Conservation (phyloP, 2,888 invertebrate genomes). For the Troides helena region DNA sequence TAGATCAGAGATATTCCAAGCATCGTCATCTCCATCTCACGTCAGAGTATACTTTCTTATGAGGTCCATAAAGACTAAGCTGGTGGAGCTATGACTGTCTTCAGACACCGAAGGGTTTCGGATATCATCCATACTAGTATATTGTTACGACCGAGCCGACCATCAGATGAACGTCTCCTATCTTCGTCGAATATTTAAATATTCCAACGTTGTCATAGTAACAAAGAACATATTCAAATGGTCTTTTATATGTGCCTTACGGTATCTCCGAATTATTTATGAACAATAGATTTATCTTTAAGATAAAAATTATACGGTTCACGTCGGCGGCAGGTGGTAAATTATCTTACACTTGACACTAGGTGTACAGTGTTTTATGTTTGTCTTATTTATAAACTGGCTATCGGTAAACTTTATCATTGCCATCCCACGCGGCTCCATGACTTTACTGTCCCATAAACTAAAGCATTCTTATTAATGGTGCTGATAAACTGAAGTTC, state of each 20-base stretch:
- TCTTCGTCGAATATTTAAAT: background rate
- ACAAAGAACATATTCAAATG: background rate
- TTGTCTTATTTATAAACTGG: background rate
- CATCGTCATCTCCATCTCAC: no score
- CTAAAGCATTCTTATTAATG: background rate
- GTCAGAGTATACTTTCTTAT: no score
- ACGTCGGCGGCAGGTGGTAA: background rate
- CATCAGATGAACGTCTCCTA: no score
- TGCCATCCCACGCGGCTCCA: conserved; percentile 7
- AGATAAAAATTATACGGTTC: background rate
- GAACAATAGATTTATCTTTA: background rate
- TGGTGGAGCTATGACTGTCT: no score
- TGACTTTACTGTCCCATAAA: background rate
- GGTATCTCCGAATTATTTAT: background rate
- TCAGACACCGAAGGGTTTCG: no score
- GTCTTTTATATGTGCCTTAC: background rate
- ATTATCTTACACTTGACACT: background rate
- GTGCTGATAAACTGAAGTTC: conserved; percentile 3
- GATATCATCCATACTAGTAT: no score
- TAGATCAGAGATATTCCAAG: no score
- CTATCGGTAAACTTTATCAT: conserved; percentile 4
- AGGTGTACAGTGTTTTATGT: conserved; percentile 1
- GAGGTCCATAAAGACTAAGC: no score
- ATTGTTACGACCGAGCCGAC: no score
- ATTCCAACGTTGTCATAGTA: background rate